Evolutionary conservation across 2,113 vertebrate genomes (phyloP), one percentile per base, ranked within the genome.

Genomic region (Sander lucioperca): DNA sequence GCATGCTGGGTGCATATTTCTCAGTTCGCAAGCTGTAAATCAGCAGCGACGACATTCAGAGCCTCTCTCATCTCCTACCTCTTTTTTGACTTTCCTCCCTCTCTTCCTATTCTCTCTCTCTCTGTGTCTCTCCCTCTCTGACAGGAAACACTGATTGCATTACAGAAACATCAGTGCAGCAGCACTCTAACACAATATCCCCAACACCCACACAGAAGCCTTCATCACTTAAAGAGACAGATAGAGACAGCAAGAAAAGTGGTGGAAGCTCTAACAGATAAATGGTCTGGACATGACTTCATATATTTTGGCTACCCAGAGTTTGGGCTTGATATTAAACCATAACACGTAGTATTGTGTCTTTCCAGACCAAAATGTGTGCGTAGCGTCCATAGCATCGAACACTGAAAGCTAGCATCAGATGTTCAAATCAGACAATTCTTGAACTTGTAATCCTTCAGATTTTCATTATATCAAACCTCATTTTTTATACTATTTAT

Each of bases 91-190:
- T 79, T 77, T 30, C 70, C 83, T 78, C 39, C 27, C 71, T 56
- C 62, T 71, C 4, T 57, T 43, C 10, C 39, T 53, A 36, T 27
- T 36, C 64, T 18, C 56, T 18, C 63, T 76, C 63, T 25, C 54
- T 61, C 66, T 61, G 27, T 61, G 72, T 39, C 54, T 69, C 33
- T 70, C 50, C 54, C 25, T 64, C 62, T 80, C 83, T 88, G 76
- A 88, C 91, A 91, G 91, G 90, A 93, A 94, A 91, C 89, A 82
- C 86, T 94, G 92, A 95, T 93, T 93, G 77, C 90, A 94, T 95
- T 94, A 94, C 88, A 87, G 87, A 91, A 91, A 89, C 85, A 94
- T 93, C 93, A 93, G 84, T 65, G 86, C 82, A 91, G 86, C 73
- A 84, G 84, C 86, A 86, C 89, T 87, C 85, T 84, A 84, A 90